Conservation (phyloP, 1,140 invertebrate species). For the Scaptomyza pallida region DNA sequence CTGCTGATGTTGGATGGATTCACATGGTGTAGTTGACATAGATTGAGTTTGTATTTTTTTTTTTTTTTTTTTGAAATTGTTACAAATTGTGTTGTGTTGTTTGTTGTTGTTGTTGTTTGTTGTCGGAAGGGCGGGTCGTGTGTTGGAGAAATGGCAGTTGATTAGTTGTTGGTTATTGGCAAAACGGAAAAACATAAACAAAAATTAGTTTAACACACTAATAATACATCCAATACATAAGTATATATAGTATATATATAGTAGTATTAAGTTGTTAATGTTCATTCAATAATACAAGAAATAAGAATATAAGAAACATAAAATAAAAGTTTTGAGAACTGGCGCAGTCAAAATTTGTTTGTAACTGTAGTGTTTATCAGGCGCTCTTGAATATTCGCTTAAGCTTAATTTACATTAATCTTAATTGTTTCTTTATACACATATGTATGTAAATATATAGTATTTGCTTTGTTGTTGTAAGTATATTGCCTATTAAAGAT, state of each 20-base stretch:
- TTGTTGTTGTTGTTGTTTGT: constrained; percentile 30
- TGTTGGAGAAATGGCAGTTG: constrained; percentile 60
- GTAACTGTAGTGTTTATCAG: background rate
- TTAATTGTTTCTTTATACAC: constrained; percentile 12
- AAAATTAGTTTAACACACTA: constrained; percentile 15
- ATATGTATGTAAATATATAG: constrained; percentile 4
- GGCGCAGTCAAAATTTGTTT: constrained; percentile 66
- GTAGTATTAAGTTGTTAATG: background rate
- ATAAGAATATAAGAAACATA: background rate
- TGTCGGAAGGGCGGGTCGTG: constrained; percentile 5
- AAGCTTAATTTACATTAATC: constrained; percentile 4
- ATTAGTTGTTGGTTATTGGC: constrained; percentile 55
- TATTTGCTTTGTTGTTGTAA: background rate
- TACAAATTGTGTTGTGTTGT: constrained; percentile 6
- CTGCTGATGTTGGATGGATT: constrained; percentile 18
- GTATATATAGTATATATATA: constrained; percentile 6
- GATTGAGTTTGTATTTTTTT: background rate
- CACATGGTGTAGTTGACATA: constrained; percentile 9
- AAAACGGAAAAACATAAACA: constrained; percentile 39
- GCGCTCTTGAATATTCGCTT: constrained; percentile 17
- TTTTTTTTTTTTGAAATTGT: constrained; percentile 3
- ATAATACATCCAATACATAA: constrained; percentile 23
- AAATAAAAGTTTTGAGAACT: constrained; percentile 35
- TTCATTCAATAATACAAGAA: constrained; percentile 11
- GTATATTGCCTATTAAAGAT: constrained; percentile 17